A percentile compares a stretch with the other conserved stretches of the same genome.
phyloP scores from a whole-genome alignment of 1,140 invertebrate genomes.

The Mercenaria mercenaria region DNA sequence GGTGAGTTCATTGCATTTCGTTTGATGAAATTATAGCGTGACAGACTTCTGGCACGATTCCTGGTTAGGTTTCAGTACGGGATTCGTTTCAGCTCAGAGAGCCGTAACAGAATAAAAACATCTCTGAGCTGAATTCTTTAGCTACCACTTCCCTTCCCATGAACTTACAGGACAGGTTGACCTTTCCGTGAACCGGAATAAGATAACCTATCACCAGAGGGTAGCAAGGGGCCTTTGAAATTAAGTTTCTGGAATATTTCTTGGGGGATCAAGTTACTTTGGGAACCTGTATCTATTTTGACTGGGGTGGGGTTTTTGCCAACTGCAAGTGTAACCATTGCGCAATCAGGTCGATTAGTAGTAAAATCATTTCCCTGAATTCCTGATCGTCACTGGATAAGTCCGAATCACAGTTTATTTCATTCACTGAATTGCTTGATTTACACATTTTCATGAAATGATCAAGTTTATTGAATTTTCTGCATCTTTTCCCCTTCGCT shows the following conservation, averaged over 20 bases:
- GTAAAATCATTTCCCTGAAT: constrained; percentile 17
- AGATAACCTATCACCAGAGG: not conserved
- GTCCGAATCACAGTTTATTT: not conserved
- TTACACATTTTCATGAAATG: constrained; percentile 10
- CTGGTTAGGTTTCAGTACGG: too few species aligned
- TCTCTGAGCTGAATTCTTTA: too few species aligned
- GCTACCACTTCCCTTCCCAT: not conserved
- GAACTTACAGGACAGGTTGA: not conserved
- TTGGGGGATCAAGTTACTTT: not conserved
- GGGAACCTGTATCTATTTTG: constrained; percentile 24
- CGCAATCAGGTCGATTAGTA: not conserved
- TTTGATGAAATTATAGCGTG: too few species aligned
- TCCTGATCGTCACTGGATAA: not conserved
- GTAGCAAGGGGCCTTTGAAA: not conserved
- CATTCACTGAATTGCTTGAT: not conserved
- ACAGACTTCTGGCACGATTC: too few species aligned
- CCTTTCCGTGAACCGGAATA: not conserved
- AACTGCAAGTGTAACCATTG: not conserved
- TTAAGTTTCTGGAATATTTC: not conserved
- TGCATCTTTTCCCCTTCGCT: constrained; percentile 9
- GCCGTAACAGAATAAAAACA: not conserved
- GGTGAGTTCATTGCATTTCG: too few species aligned
- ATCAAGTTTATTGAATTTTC: not conserved
- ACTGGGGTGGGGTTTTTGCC: not conserved
- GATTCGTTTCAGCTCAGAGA: too few species aligned